A percentile compares a stretch with the other conserved stretches of the same genome.
Evolutionary conservation across 2,888 invertebrate genomes (phyloP).

Genomic region (Andrena haemorrhoa): DNA sequence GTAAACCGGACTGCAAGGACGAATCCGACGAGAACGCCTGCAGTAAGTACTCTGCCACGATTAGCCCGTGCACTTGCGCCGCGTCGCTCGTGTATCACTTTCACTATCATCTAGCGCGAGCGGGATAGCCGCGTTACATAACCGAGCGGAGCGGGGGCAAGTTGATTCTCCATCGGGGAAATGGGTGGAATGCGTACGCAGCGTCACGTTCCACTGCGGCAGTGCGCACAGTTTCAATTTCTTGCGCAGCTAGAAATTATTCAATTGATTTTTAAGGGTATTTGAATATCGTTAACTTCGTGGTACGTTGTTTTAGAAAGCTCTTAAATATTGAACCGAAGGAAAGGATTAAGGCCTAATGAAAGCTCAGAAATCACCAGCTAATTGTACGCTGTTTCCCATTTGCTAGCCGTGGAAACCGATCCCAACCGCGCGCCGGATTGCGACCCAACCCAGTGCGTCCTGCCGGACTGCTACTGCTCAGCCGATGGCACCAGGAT

Average conservation of each 20-base stretch:
- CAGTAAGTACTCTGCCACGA: slow-evolving; percentile 89
- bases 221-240: no score
- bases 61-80: background rate
- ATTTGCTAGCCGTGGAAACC: slow-evolving; percentile 91
- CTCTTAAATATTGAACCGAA: no score
- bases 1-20: slow-evolving; percentile 96
- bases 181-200: background rate
- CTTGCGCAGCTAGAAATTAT: no score
- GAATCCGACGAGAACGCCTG: slow-evolving; percentile 98
- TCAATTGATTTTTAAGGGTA: no score
- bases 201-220: no score
- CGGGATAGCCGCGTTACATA: background rate
- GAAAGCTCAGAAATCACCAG: no score
- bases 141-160: background rate
- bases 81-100: background rate
- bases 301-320: no score
- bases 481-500: slow-evolving; percentile 96
- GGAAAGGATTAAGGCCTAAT: no score
- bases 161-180: background rate
- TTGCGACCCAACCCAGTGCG: slow-evolving; percentile 95
- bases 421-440: slow-evolving; percentile 97
- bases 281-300: no score
- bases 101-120: slow-evolving; percentile 2
- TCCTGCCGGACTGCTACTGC: slow-evolving; percentile 96
- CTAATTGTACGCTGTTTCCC: no score